Evolutionary conservation across 2,888 invertebrate genomes (phyloP).

Genomic region (Leucophora obtusa): DNA sequence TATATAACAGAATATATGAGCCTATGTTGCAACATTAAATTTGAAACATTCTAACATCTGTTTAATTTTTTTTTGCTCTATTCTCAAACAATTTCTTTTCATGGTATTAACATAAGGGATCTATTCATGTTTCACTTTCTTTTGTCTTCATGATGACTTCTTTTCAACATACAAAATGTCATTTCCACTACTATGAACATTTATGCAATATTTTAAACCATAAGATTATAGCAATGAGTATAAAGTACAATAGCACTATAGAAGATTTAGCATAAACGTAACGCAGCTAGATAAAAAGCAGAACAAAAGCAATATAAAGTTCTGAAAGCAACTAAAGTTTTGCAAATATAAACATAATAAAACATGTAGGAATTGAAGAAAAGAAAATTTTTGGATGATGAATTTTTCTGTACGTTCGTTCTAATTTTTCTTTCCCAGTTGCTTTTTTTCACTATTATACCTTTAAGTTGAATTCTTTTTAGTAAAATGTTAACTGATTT

Average conservation of each 20-base stretch:
- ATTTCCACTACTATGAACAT: not conserved
- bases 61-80: not conserved
- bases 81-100: not conserved
- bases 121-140: slow-evolving; percentile 2
- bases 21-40: not conserved
- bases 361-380: not conserved
- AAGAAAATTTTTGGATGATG: not conserved
- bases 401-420: not conserved
- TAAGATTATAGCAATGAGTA: not conserved
- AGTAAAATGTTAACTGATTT: not conserved
- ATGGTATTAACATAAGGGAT: not conserved
- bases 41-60: not conserved
- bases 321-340: not conserved
- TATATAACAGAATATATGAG: not conserved
- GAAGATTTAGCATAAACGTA: not conserved
- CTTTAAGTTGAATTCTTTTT: not conserved
- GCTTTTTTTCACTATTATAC: not conserved
- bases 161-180: not conserved
- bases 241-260: not conserved
- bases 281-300: not conserved
- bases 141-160: not conserved
- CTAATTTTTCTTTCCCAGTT: not conserved
- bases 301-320: too few relatives aligned
- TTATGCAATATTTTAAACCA: not conserved
- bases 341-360: not conserved